Evolutionary conservation across 2,113 vertebrate genomes (phyloP).

Genomic region (Serinus canaria): DNA sequence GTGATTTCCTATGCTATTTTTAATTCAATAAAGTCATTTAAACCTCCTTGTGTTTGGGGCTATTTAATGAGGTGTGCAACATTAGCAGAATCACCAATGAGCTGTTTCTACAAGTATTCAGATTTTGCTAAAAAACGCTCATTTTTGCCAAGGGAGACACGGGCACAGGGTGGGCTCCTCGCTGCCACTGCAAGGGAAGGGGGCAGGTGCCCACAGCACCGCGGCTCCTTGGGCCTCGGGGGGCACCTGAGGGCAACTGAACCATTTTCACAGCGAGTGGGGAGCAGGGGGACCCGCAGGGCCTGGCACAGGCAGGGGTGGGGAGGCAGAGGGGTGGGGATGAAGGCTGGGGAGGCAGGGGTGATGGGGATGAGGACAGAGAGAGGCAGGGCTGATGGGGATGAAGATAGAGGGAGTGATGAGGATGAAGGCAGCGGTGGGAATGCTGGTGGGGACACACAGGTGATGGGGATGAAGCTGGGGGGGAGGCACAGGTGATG

Average conservation of each 20-base stretch:
- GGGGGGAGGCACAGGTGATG: too few species aligned
- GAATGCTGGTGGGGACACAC: neutral
- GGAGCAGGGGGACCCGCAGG: neutral
- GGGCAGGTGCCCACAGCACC: neutral
- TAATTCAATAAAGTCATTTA: constrained; percentile 67
- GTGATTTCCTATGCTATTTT: constrained; percentile 64
- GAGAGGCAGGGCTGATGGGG: neutral
- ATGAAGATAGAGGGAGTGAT: neutral
- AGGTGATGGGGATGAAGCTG: neutral
- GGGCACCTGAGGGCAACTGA: neutral
- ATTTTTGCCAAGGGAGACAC: neutral
- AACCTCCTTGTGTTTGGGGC: constrained; percentile 49
- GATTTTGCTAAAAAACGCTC: neutral
- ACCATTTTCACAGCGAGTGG: neutral
- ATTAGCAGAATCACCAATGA: constrained; percentile 57
- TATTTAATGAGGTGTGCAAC: constrained; percentile 50
- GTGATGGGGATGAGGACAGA: too few species aligned
- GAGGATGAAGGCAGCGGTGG: neutral
- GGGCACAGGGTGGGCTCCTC: neutral
- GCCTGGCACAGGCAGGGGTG: neutral
- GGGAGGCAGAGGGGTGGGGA: neutral
- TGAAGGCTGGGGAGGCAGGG: too few species aligned
- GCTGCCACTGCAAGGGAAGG: fast-evolving
- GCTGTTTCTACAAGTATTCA: neutral
- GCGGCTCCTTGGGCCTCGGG: neutral